Percentiles rank a stretch among this genome's conserved stretches.
phyloP scores from a whole-genome alignment of 2,888 invertebrate species.

The Dioctria rufipes region DNA sequence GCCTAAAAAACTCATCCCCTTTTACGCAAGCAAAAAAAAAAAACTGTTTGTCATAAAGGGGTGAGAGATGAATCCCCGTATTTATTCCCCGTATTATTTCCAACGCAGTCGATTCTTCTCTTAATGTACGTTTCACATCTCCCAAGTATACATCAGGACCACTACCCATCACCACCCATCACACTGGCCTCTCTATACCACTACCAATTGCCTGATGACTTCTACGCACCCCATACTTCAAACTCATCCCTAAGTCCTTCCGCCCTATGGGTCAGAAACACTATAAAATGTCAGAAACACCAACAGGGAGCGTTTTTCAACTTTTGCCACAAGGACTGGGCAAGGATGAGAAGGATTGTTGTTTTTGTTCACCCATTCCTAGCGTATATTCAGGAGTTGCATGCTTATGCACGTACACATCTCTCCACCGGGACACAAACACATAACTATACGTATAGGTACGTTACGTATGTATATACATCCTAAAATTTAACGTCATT shows the following conservation, averaged over 20 bases:
- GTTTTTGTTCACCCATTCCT: conserved; percentile 18
- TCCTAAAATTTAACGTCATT: conserved; percentile 20
- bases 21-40: neutral
- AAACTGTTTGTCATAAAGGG: neutral
- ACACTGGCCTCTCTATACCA: no score
- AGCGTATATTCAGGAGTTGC: conserved; percentile 10
- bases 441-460: no score
- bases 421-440: neutral
- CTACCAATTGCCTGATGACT: neutral
- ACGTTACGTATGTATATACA: neutral
- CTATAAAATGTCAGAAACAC: conserved; percentile 43
- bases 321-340: conserved; percentile 45
- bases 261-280: conserved; percentile 42
- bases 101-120: conserved; percentile 1
- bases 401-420: neutral
- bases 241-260: neutral
- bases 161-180: neutral
- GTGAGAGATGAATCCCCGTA: conserved; percentile 1
- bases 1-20: neutral
- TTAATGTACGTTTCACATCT: conserved; percentile 1
- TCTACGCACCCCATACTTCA: neutral
- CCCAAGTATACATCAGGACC: neutral
- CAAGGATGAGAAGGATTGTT: conserved; percentile 17
- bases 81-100: neutral
- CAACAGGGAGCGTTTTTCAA: conserved; percentile 39